Percentiles rank a stretch among this genome's conserved stretches.
Evolutionary conservation across 2,888 invertebrate genomes (phyloP).

Genomic region (Argyresthia goedartella): DNA sequence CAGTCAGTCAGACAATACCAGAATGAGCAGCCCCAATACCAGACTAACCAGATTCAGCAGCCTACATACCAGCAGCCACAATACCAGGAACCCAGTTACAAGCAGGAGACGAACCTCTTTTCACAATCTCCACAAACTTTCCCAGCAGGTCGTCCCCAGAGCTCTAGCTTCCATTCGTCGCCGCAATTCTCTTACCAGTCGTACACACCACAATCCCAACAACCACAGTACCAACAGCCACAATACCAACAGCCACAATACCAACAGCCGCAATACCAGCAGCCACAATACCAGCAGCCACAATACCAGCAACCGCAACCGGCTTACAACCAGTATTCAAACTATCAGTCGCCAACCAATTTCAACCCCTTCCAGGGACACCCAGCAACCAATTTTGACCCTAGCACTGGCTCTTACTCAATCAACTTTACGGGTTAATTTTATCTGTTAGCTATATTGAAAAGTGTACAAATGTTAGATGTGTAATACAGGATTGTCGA

Average conservation of each 20-base stretch:
- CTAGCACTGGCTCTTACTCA: slow-evolving; percentile 81
- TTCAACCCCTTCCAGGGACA: slow-evolving; percentile 73
- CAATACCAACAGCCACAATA: slow-evolving; percentile 36
- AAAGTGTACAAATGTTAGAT: slow-evolving; percentile 1
- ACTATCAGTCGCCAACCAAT: slow-evolving; percentile 39
- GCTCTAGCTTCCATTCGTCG: slow-evolving; percentile 18
- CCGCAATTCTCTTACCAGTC: slow-evolving; percentile 22
- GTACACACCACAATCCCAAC: slow-evolving; percentile 45
- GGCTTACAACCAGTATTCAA: slow-evolving; percentile 24
- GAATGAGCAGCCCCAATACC: slow-evolving; percentile 17
- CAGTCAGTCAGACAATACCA: slow-evolving; percentile 20
- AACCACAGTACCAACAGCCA: slow-evolving; percentile 50
- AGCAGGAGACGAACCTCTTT: slow-evolving; percentile 34
- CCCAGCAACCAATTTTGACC: slow-evolving; percentile 80
- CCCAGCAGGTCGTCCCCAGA: slow-evolving; percentile 7
- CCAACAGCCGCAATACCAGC: slow-evolving; percentile 19
- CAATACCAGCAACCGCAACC: slow-evolving; percentile 26
- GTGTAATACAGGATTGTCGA: slow-evolving; percentile 13
- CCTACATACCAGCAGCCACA: slow-evolving; percentile 12
- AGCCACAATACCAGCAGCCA: slow-evolving; percentile 28
- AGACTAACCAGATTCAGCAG: slow-evolving; percentile 24
- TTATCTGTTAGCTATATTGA: neutral
- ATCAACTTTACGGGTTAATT: slow-evolving; percentile 77
- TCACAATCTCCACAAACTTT: slow-evolving; percentile 20
- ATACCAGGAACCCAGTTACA: slow-evolving; percentile 21